A percentile compares a stretch with the other conserved stretches of the same genome.
Conservation (phyloP, 2,113 vertebrate genomes). For the Macquaria ambigua region DNA sequence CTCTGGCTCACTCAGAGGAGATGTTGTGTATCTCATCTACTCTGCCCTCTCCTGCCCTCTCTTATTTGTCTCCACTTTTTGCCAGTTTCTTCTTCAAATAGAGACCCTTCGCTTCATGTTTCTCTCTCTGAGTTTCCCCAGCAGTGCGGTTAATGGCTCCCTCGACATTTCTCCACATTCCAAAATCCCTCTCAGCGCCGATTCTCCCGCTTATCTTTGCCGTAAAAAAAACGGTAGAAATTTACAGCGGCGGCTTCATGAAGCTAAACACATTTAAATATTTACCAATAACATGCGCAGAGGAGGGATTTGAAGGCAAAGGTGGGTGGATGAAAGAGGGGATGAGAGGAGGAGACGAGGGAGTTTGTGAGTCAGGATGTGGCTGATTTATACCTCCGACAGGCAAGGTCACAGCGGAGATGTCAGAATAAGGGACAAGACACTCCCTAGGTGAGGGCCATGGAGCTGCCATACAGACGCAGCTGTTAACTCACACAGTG, state of each 20-base stretch:
- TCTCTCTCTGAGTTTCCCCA: constrained; percentile 33
- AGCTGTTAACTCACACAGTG: constrained; percentile 30
- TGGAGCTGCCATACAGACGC: constrained; percentile 53
- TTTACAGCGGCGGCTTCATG: constrained; percentile 32
- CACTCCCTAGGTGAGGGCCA: constrained; percentile 72
- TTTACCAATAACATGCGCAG: constrained; percentile 70
- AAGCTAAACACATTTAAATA: constrained; percentile 45
- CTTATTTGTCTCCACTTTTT: constrained; percentile 11
- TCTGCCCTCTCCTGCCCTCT: constrained; percentile 1
- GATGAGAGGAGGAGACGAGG: constrained; percentile 49
- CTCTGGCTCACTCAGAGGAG: background rate
- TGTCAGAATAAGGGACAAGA: constrained; percentile 56
- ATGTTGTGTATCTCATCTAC: background rate
- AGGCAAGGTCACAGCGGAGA: constrained; percentile 64
- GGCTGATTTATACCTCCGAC: constrained; percentile 74
- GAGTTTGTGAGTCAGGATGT: constrained; percentile 72
- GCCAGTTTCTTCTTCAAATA: constrained; percentile 24
- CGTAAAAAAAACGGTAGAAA: constrained; percentile 1
- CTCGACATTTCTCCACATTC: constrained; percentile 66
- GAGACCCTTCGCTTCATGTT: background rate
- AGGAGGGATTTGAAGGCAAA: constrained; percentile 18
- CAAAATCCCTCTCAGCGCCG: constrained; percentile 44
- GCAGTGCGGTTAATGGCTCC: constrained; percentile 58
- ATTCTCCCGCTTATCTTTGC: constrained; percentile 45
- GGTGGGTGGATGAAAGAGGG: constrained; percentile 64